These are phyloP conservation scores for Dicyrtomina minuta DNA, from an alignment of 2,888 invertebrate genomes.

Conservation along the genomic window DNA sequence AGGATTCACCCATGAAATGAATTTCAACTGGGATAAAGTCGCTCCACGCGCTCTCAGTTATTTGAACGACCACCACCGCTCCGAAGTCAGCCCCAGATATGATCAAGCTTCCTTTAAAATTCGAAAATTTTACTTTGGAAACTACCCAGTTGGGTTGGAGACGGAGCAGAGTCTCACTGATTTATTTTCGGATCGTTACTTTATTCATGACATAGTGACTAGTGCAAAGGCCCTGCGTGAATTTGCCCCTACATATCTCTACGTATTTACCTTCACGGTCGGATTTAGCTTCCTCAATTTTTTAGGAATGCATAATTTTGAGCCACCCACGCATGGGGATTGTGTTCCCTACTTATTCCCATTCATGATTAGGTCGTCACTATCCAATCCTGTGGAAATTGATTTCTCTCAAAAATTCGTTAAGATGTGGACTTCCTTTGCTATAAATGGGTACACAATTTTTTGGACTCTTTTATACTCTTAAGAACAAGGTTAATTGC, in stretches of 20 bases:
- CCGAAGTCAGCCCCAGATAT: not conserved
- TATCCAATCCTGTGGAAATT: too few species aligned
- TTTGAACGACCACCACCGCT: not conserved
- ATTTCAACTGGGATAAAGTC: slow-evolving; percentile 7
- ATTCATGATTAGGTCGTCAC: too few species aligned
- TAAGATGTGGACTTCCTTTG: too few species aligned
- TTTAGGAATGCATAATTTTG: too few species aligned
- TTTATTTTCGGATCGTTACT: slow-evolving; percentile 41
- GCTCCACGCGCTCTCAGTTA: slow-evolving; percentile 1
- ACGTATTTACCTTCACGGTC: slow-evolving; percentile 36
- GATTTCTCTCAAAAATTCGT: too few species aligned
- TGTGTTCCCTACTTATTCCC: too few species aligned
- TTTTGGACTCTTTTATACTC: too few species aligned
- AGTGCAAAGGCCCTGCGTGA: slow-evolving; percentile 32
- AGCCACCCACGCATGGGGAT: too few species aligned
- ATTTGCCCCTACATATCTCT: slow-evolving; percentile 40
- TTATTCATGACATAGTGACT: slow-evolving; percentile 31
- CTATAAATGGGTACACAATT: too few species aligned
- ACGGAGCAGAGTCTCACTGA: slow-evolving; percentile 13
- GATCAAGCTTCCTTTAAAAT: slow-evolving; percentile 13
- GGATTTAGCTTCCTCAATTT: too few species aligned
- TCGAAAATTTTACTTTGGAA: slow-evolving; percentile 27
- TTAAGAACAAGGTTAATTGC: too few species aligned
- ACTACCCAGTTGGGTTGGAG: not conserved
- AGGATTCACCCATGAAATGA: slow-evolving; percentile 10